phyloP scores from a whole-genome alignment of 2,888 invertebrate species.

The Eilema caniola region DNA sequence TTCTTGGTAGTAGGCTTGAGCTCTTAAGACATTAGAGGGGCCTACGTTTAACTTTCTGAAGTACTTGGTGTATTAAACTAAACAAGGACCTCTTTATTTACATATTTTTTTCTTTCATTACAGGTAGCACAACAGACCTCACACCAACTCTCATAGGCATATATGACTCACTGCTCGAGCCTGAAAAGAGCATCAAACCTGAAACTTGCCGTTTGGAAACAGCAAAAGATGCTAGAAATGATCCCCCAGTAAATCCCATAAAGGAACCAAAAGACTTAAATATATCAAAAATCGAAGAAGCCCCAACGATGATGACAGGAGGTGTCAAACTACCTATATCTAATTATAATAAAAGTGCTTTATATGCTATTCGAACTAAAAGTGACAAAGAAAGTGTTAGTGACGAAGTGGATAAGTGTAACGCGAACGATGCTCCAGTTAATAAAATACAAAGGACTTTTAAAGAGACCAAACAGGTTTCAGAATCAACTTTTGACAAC shows the following conservation, averaged over 20 bases:
- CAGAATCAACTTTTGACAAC: slow-evolving; percentile 81
- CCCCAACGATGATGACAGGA: slow-evolving; percentile 73
- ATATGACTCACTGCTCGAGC: slow-evolving; percentile 92
- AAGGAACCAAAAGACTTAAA: slow-evolving; percentile 58
- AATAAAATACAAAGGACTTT: slow-evolving; percentile 72
- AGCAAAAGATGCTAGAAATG: slow-evolving; percentile 83
- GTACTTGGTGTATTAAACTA: background rate
- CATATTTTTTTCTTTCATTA: slow-evolving; percentile 70
- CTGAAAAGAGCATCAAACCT: slow-evolving; percentile 71
- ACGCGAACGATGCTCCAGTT: slow-evolving; percentile 69
- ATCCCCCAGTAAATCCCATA: slow-evolving; percentile 72
- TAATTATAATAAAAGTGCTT: slow-evolving; percentile 77
- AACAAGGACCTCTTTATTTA: slow-evolving; percentile 9
- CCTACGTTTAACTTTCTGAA: background rate
- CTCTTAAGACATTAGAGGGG: too few relatives aligned
- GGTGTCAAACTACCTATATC: slow-evolving; percentile 79
- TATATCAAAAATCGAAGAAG: slow-evolving; percentile 48
- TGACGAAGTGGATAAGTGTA: slow-evolving; percentile 65
- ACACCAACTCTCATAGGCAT: slow-evolving; percentile 95
- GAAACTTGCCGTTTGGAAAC: slow-evolving; percentile 71
- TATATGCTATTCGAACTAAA: slow-evolving; percentile 78
- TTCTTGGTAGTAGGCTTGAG: too few relatives aligned
- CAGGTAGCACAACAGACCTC: slow-evolving; percentile 95
- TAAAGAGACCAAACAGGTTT: slow-evolving; percentile 66
- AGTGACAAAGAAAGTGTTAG: slow-evolving; percentile 77